Evolutionary conservation across 2,888 invertebrate genomes (phyloP), one percentile per base, ranked within the genome.

Genomic region (Celastrina argiolus): DNA sequence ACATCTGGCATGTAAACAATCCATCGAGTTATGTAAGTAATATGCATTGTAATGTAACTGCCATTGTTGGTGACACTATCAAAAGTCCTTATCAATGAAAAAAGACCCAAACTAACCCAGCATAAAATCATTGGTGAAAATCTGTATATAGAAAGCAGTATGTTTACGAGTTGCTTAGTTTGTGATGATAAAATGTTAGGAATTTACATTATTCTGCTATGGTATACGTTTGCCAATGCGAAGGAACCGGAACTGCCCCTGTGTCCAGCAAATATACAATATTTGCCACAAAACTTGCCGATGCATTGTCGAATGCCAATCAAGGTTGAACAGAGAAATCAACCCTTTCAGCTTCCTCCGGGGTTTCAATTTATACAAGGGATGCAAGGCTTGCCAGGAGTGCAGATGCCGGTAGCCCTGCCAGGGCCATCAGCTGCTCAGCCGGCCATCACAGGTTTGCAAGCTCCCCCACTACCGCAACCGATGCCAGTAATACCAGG

Each of bases 291-390:
- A 75, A 80, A 75, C 56, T 75, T 90, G 16, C 90, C 90, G 0
- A 85, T 90, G 88, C 90, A 90, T 72, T 90, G 90, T 67, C 81
- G 86, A n/a, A 78, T 89, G 84, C 83, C 85, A 26, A 75, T 75
- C 8, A 76, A 69, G 58, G 71, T 72, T 16, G 70, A 70, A 63
- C 42, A 61, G 5, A 66, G 56, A 22, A 56, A 56, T 18, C 28
- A 34, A 41, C 63, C 56, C 26, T 72, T 75, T 8, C 65, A 67
- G 5, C 68, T 67, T 6, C 68, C 67, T 7, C 68, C 68, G 18
- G 68, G 69, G 14, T 64, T 68, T 14, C 68, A 69, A 28, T 67
- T 78, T 2, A 61, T 79, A 22, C 77, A 78, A 10, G 69, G 78
- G 1, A 77, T 80, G 22, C 74, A 78, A 7, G 72, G 74, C 28